Evolutionary conservation across 2,888 invertebrate genomes (phyloP).

Genomic region (Hanleya hanleyi): DNA sequence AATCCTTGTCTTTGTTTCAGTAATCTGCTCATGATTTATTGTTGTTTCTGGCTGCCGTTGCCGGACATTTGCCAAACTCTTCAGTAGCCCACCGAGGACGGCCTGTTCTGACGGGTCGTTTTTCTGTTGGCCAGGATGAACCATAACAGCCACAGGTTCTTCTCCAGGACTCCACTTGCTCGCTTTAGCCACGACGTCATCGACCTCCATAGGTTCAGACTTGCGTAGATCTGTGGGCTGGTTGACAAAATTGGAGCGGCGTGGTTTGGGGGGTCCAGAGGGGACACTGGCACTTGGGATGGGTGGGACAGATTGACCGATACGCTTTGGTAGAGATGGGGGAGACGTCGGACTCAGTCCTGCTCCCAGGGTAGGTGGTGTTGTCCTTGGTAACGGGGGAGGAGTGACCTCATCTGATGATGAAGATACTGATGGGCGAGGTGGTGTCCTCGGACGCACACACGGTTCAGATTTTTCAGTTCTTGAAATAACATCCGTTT

Average conservation of each 20-base stretch:
- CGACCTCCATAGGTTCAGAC: slow-evolving; percentile 38
- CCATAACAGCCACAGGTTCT: slow-evolving; percentile 41
- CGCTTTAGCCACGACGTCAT: slow-evolving; percentile 30
- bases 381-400: not conserved
- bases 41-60: slow-evolving; percentile 29
- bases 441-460: no score
- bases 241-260: not conserved
- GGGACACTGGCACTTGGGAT: no score
- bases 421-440: no score
- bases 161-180: slow-evolving; percentile 27
- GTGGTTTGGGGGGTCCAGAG: slow-evolving; percentile 25
- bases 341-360: not conserved
- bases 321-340: not conserved
- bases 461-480: no score
- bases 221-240: slow-evolving; percentile 16
- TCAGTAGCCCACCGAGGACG: slow-evolving; percentile 52
- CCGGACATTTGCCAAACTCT: slow-evolving; percentile 53
- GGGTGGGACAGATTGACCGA: no score
- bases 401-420: no score
- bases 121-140: not conserved
- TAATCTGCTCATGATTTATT: not conserved
- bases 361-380: not conserved
- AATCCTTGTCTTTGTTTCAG: not conserved
- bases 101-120: slow-evolving; percentile 27
- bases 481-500: no score